Evolutionary conservation across 2,113 vertebrate genomes (phyloP), one percentile per base, ranked within the genome.

Genomic region (Recurvirostra avosetta): DNA sequence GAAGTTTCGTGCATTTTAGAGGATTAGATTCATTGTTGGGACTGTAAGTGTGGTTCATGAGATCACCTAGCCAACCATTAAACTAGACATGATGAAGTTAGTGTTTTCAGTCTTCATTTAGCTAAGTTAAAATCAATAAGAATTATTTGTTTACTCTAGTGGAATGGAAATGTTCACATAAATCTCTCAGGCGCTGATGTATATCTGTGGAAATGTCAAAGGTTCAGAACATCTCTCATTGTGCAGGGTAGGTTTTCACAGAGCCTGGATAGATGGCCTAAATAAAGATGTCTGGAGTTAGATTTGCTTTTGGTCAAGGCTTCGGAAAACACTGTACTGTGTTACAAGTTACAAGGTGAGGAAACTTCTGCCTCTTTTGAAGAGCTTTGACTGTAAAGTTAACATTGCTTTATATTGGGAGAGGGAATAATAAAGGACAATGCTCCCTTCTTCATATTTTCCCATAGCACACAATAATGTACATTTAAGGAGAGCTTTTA

Each of bases 111-210:
- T 91, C 72, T 77, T 95, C 1, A 5, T 92, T 91, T 83, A 36
- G 25, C 43, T 92, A 95, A 88, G 82, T 81, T 96, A 77, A 90
- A 96, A 86, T 89, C 90, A 85, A 58, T 84, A 59, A 40, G 70
- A 96, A 79, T 41, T 68, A 95, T 93, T 79, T 93, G 73, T 93
- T 94, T 97, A 90, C 68, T 71, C 92, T 53, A 76, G 32, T 70
- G 77, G 52, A 91, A 94, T 72, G 38, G 79, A 89, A 93, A 90
- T 36, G 78, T 15, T 92, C 78, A 23, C 56, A 68, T 92, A 59
- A 89, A 84, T 96, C 86, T 92, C 50, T 10, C 18, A 71, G 71
- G 65, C 62, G 58, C 50, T 65, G 93, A 71, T 88, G 50, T 85
- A 22, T 85, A 59, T 86, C 87, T 62, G 52, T 43, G 59, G 65